Conservation (phyloP, 2,113 vertebrate species). For the Isurus oxyrinchus region DNA sequence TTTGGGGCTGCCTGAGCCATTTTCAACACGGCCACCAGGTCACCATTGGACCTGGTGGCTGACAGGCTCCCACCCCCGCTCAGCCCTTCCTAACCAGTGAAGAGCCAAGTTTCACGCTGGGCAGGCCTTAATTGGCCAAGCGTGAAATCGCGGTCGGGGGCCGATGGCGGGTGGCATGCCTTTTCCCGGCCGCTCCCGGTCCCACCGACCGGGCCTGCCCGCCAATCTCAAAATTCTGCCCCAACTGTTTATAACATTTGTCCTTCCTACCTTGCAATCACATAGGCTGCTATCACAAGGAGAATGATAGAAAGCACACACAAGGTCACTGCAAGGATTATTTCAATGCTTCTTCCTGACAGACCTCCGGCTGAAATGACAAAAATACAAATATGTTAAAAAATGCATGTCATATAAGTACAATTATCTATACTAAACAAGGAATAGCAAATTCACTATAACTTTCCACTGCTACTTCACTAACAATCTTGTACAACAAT, state of each 20-base stretch:
- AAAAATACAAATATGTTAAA: constrained; percentile 25
- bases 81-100: too few species aligned
- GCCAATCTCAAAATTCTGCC: too few species aligned
- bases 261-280: constrained; percentile 77
- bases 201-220: too few species aligned
- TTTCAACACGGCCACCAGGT: too few species aligned
- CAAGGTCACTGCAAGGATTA: constrained; percentile 82
- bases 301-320: constrained; percentile 80
- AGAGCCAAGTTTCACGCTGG: too few species aligned
- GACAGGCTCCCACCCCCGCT: too few species aligned
- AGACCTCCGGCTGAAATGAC: constrained; percentile 64
- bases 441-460: not conserved
- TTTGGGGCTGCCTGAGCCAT: too few species aligned
- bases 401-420: not conserved
- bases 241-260: not conserved
- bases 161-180: too few species aligned
- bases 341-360: constrained; percentile 79
- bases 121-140: too few species aligned
- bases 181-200: too few species aligned
- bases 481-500: not conserved
- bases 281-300: constrained; percentile 76
- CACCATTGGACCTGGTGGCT: too few species aligned
- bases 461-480: not conserved
- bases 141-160: too few species aligned
- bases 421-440: not conserved